Evolutionary conservation across 2,113 vertebrate genomes (phyloP).

Genomic region (Lepus americanus): DNA sequence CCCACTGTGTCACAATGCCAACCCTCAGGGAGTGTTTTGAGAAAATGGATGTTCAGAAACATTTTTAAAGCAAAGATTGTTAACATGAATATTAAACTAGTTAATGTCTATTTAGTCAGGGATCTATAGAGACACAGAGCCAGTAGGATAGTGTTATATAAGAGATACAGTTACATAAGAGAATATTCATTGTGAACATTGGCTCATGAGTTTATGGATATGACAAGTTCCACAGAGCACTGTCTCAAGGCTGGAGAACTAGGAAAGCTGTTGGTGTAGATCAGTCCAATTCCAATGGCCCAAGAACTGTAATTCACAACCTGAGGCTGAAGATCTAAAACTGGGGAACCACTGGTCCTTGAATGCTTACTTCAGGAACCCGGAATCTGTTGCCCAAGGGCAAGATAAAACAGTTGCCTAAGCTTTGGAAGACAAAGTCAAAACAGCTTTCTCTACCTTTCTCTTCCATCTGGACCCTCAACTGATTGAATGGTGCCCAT

Average conservation of each 20-base stretch:
- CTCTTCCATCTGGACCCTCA: not conserved
- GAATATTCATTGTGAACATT: not conserved
- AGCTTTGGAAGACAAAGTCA: not conserved
- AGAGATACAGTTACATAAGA: not conserved
- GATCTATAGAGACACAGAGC: not conserved
- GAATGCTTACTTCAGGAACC: too few relatives aligned
- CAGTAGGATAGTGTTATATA: not conserved
- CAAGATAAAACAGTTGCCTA: not conserved
- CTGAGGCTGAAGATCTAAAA: not conserved
- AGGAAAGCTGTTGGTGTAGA: not conserved
- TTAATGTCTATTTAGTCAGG: not conserved
- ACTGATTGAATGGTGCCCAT: rapidly evolving
- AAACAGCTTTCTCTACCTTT: not conserved
- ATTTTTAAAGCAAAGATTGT: not conserved
- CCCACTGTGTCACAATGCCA: too few relatives aligned
- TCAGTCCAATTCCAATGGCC: not conserved
- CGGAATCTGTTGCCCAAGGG: too few relatives aligned
- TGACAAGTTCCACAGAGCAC: not conserved
- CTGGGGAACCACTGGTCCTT: not conserved
- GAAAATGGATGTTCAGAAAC: not conserved
- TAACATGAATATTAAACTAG: not conserved
- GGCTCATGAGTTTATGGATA: not conserved
- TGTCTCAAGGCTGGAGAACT: not conserved
- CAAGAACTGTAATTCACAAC: not conserved
- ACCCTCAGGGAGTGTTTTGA: not conserved